Base-by-base conservation (phyloP, 2,888 invertebrate species). In the Zygogramma bicolorata region DNA sequence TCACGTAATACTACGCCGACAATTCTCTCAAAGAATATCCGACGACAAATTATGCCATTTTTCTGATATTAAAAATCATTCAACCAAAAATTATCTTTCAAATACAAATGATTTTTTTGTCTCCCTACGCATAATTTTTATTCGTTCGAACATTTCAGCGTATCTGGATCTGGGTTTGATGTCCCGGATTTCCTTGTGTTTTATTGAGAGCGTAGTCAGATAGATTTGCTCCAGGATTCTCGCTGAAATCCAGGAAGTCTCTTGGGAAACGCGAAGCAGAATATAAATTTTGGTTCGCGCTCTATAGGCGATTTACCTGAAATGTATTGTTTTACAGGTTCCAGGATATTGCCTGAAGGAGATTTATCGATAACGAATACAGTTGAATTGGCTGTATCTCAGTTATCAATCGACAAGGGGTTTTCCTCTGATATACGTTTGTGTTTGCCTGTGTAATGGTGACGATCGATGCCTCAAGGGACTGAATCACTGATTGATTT, bases 321-420 rank as follows among this genome's bases (percentile, higher is more conserved):
- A 40, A 70, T 70, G 70, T 66, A 70, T 66, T 70, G 65, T 60
- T 70, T 65, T 34, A 61, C 65, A 66, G 61, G 65, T 65, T 70
- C 66, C 65, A 61, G 70, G 70, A 66, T 66, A 66, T 66, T 61
- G 53, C 70, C 66, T 53, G 58, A 22, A 40, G 57, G 61, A 66
- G 61, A 70, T 70, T 70, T 66, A 66, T 70, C 61, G 53, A 22
- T 20, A 40, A 53, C 49, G 61, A 53, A 59, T 70, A 49, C 29
- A 42, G 18, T 58, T 8, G 58, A 38, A 58, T 66, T 25, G 67
- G 46, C 60, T 46, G 22, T 42, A 62, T 42, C 62, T 62, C 27
- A 62, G 62, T 62, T 62, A 62, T 61, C 20, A 25, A 42, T 18
- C 7, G 65, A 31, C 46, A 31, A 25, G 18, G 31, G 15, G 22